Conservation (phyloP, 2,113 vertebrate genomes). For the Muntiacus muntjak region DNA sequence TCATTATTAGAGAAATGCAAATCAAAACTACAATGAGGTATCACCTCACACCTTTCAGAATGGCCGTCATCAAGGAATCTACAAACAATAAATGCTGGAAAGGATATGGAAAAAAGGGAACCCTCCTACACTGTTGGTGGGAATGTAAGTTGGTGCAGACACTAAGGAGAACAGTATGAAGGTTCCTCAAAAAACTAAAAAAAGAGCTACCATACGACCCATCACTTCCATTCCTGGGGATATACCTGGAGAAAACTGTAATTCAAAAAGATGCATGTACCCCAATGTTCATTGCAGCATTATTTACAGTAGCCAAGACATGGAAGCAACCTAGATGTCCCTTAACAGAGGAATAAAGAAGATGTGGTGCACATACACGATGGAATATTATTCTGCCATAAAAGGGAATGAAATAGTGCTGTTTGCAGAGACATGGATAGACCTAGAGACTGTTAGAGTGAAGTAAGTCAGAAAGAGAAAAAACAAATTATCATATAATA, state of each 20-base stretch:
- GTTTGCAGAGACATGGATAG: neutral
- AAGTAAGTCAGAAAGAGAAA: neutral
- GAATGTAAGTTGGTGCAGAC: neutral
- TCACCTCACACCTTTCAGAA: neutral
- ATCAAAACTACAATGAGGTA: neutral
- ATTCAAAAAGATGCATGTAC: neutral
- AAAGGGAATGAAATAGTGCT: neutral
- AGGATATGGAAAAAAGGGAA: neutral
- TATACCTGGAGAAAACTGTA: neutral
- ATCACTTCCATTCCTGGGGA: neutral
- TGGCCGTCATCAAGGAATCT: neutral
- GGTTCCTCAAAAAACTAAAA: neutral
- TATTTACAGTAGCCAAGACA: neutral
- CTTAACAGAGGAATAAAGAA: neutral
- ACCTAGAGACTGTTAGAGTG: neutral
- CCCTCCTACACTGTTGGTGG: neutral
- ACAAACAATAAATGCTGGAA: neutral
- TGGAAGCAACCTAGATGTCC: neutral
- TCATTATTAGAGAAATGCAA: neutral
- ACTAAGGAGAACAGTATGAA: neutral
- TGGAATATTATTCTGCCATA: neutral
- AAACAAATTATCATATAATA: neutral
- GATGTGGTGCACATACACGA: neutral
- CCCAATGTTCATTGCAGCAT: neutral
- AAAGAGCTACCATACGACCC: neutral